Base-by-base conservation (phyloP, 37 sponge, comb jelly and placozoan genomes). In the Crambe crambe region DNA sequence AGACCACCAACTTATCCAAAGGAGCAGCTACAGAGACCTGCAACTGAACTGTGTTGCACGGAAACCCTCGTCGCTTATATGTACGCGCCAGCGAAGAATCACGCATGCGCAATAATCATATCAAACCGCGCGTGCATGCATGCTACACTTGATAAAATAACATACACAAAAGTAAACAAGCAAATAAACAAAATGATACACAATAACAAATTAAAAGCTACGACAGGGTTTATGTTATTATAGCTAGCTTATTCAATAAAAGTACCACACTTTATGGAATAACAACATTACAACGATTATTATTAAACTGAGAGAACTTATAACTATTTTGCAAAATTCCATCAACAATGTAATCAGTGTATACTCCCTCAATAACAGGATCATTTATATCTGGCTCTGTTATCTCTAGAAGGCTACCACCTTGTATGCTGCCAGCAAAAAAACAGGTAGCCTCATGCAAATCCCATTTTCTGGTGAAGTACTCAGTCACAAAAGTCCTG, bases 311-410 rank as follows among this genome's bases (percentile, higher is more conserved):
- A 38, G 76, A 70, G 37, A 57, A 87, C 29, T 25, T 31, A 37
- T 74, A 87, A 31, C 57, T 23, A 47, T 58, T 75, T 21, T 69
- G 81, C 54, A 83, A 89, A 0, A 73, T 25, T 40, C 69, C 61
- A 2, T 36, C 42, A 21, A 84, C 76, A 36, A 18, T 58, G 56
- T 89, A 89, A 42, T 84, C 85, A 18, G 38, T 60, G 37, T 84
- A 89, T 9, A 38, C 34, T 6, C 90, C 90, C 56, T 84, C 81
- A 70, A 89, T 84, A 20, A 89, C 90, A 59, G 90, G 75, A 47
- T 84, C 90, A 38, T 88, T 88, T 27, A 79, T 71, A 56, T 54
- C 44, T 20, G 29, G 58, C 22, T 73, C 74, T 32, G 8, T 29
- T 32, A 79, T 69, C 34, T 79, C 80, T 20, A 44, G 21, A 26